Base-by-base conservation (phyloP, 2,113 vertebrate genomes). In the Natator depressus region DNA sequence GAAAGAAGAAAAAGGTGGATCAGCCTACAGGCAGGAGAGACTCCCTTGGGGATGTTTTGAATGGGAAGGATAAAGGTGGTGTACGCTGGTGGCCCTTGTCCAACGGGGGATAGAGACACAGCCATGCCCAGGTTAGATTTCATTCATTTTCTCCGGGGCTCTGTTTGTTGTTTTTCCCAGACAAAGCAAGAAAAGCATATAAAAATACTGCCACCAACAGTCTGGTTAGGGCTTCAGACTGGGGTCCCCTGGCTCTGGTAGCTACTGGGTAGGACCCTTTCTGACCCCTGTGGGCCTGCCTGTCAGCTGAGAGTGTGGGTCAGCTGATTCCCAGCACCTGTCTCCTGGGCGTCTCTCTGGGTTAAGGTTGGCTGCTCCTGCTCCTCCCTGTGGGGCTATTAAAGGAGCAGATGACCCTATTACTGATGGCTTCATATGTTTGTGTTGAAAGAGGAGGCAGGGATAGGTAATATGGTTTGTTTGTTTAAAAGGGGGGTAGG, bases 41-140 rank as follows among this genome's bases (percentile, higher is more conserved):
- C 35, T 62, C 84, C 14, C 35, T 42, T 1, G 16, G 82, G 11
- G 46, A 42, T 0, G 0, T 57, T 57, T 16, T 20, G 78, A 91
- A 87, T 24, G 3, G 25, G 82, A 54, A 11, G 57, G 1, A 51
- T 42, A 17, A 86, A 69, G 35, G 14, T n/a, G 35, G 4, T 69
- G 7, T n/a, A 69, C 8, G 4, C 35, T 69, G 35, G 31, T 69
- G 35, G 16, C 62, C 3, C 3, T 19, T 35, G 16, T n/a, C 62
- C 62, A 69, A 19, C 16, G n/a, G 16, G 31, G 62, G 62, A 35
- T 35, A 65, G 31, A 65, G 59, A 65, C 31, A 65, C 14, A 16
- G 31, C 62, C 31, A 69, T n/a, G 62, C 31, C 35, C 31, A 69
- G 35, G 16, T 69, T n/a, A 35, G 59, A 35, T 65, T 62, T 69